Base-by-base conservation (phyloP, 1,140 invertebrate genomes). In the Pristionchus pacificus region DNA sequence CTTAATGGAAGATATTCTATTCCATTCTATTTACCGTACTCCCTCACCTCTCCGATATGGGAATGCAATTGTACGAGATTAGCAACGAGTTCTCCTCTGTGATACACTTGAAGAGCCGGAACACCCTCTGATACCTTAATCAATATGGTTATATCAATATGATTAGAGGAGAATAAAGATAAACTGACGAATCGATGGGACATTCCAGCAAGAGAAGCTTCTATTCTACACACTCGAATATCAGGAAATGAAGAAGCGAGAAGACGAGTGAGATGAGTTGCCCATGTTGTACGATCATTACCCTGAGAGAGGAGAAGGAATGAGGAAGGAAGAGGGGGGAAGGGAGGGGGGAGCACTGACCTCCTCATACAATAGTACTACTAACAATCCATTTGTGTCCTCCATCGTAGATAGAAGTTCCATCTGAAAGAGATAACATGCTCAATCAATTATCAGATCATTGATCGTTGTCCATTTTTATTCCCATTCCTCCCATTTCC, bases 51-150 rank as follows among this genome's bases (percentile, higher is more conserved):
- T 3, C 93, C 93, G 32, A 97, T 86, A 78, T 92, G 91, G 81
- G 93, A 89, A 13, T 90, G 89, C 19, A 98, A 79, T 38, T 90
- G 86, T 2, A 97, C 89, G 87, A 96, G 97, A 86, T 95, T 97
- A 6, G 92, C 93, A 81, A 97, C 90, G 3, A 97, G 86, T 79
- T 92, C 90, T 14, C 92, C 91, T 68, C 58, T 25, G 10, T 87
- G 95, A 82, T 97, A 98, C 0, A 92, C 89, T 27, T 97, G 85
- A 61, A 98, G 84, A 19, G 95, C 93, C 32, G 95, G 95, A 1
- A 97, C 89, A 27, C 93, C 95, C 76, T 89, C 89, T 33, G 88
- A 86, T 82, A 91, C 90, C 86, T 87, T 76, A 59, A 80, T 78
- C 55, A n/a, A n/a, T n/a, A n/a, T n/a, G n/a, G n/a, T n/a, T n/a